These are phyloP conservation scores for Thalassoma bifasciatum DNA, from an alignment of 2,113 vertebrate species.

Conservation along the genomic window DNA sequence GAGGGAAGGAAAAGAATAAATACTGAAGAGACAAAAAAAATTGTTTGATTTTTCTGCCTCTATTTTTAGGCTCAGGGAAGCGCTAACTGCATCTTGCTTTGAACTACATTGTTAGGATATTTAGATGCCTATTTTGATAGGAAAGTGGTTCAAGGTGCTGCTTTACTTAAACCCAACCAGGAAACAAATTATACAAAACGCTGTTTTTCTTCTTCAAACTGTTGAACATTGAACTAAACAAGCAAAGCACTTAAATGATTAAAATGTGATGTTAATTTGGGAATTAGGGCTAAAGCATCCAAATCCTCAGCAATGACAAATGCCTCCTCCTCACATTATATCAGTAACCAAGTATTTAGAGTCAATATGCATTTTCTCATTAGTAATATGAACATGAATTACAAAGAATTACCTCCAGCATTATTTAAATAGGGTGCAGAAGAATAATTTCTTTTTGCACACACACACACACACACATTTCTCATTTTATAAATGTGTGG, in stretches of 20 bases:
- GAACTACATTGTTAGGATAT: slow-evolving; percentile 14
- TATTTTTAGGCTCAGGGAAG: slow-evolving; percentile 33
- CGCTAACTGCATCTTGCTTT: slow-evolving; percentile 4
- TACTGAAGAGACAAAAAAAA: slow-evolving; percentile 40
- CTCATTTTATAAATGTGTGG: slow-evolving; percentile 37
- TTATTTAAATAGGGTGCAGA: slow-evolving; percentile 71
- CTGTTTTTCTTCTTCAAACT: too few relatives aligned
- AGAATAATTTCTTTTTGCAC: slow-evolving; percentile 59
- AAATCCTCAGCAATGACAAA: slow-evolving; percentile 42
- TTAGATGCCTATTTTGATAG: slow-evolving; percentile 1
- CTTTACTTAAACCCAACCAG: too few relatives aligned
- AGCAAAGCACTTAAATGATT: slow-evolving; percentile 42
- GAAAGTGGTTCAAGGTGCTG: too few relatives aligned
- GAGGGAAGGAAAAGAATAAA: slow-evolving; percentile 57
- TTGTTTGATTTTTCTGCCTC: slow-evolving; percentile 40
- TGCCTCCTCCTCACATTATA: slow-evolving; percentile 39
- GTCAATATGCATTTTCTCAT: slow-evolving; percentile 70
- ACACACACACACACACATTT: slow-evolving; percentile 16
- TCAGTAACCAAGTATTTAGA: slow-evolving; percentile 64
- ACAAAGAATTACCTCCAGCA: slow-evolving; percentile 63
- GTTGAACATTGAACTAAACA: not conserved
- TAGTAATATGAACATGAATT: slow-evolving; percentile 75
- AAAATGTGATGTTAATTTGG: slow-evolving; percentile 53
- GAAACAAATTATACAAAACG: not conserved
- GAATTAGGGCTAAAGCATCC: slow-evolving; percentile 49